Evolutionary conservation across 92 coral and sea anemone genomes (phyloP).

Genomic region (Phymanthus crucifer): DNA sequence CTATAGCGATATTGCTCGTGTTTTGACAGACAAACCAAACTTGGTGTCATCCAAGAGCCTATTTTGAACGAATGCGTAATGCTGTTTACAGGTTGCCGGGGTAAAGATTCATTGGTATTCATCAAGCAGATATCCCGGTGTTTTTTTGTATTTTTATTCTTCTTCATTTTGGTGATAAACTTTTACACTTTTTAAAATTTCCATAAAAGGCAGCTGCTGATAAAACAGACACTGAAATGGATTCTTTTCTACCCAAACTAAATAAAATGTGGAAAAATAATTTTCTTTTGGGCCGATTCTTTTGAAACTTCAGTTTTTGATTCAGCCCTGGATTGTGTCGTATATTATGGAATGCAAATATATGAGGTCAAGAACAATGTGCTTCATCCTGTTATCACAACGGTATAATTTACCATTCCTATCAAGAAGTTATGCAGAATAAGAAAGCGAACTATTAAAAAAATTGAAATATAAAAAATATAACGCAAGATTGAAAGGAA

Average conservation of each 20-base stretch:
- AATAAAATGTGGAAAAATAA: not conserved
- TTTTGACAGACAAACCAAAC: not conserved
- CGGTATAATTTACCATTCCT: not conserved
- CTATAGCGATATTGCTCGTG: too few species aligned
- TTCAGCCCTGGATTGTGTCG: not conserved
- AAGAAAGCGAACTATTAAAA: not conserved
- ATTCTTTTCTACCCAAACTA: not conserved
- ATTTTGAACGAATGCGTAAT: not conserved
- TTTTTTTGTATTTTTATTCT: too few species aligned
- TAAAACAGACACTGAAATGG: not conserved
- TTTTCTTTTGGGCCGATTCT: not conserved
- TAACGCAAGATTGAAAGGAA: too few species aligned
- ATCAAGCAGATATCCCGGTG: constrained; percentile 8
- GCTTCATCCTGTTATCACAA: not conserved
- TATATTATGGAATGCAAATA: not conserved
- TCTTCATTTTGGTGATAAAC: not conserved
- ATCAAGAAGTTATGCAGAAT: not conserved
- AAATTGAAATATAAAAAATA: too few species aligned
- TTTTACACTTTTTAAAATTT: not conserved
- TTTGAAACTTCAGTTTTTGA: not conserved
- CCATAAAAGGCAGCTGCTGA: constrained; percentile 21
- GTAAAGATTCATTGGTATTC: not conserved
- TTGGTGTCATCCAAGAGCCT: not conserved
- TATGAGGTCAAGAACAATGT: not conserved
- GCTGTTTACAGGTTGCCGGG: constrained; percentile 3